Evolutionary conservation across 2,888 invertebrate genomes (phyloP).

Genomic region (Polietes domitor): DNA sequence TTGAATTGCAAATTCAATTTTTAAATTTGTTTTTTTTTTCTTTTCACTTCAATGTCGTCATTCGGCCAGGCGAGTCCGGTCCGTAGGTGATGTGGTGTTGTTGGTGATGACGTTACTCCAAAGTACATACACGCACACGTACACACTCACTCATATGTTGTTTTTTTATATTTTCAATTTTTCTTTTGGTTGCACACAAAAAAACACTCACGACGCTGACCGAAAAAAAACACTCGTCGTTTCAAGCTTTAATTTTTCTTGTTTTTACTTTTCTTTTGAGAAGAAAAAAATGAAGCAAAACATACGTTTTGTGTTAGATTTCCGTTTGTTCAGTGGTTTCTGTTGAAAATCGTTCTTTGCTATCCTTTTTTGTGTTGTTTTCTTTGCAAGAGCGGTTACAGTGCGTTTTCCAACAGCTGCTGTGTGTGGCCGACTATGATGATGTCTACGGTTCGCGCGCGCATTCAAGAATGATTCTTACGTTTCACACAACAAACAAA

Average conservation of each 20-base stretch:
- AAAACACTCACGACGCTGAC: neutral
- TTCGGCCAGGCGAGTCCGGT: neutral
- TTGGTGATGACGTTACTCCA: slow-evolving; percentile 5
- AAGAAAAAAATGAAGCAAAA: too few relatives aligned
- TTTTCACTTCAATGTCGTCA: slow-evolving; percentile 6
- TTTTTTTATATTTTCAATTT: neutral
- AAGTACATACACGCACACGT: too few relatives aligned
- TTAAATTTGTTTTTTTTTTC: neutral
- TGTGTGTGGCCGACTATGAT: too few relatives aligned
- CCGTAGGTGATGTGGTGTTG: neutral
- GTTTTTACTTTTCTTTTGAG: neutral
- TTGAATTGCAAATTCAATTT: slow-evolving; percentile 12
- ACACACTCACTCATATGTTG: slow-evolving; percentile 1
- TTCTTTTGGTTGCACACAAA: too few relatives aligned
- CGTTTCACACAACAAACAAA: slow-evolving; percentile 49
- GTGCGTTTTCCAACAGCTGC: slow-evolving; percentile 16
- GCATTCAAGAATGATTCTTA: slow-evolving; percentile 80
- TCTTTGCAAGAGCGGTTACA: neutral
- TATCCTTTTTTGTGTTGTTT: neutral
- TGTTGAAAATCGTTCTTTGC: neutral
- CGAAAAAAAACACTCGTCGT: neutral
- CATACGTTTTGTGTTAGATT: slow-evolving; percentile 6
- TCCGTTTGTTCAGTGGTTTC: neutral
- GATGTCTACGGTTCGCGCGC: slow-evolving; percentile 79
- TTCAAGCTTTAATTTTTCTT: neutral